Evolutionary conservation across 2,113 vertebrate genomes (phyloP).

Genomic region (Megalops atlanticus): DNA sequence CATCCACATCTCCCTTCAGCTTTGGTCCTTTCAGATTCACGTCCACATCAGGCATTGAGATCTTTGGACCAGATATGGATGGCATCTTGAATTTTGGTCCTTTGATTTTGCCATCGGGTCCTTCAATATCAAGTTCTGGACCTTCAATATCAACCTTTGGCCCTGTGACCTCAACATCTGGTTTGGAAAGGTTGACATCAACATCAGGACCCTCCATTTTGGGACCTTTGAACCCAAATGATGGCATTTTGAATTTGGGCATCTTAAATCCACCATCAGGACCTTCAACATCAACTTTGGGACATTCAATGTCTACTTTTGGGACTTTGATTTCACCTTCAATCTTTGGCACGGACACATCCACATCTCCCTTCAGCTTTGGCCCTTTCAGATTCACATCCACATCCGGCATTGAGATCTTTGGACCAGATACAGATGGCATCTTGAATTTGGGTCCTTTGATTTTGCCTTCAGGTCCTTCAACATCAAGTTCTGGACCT

Average conservation of each 20-base stretch:
- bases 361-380: conserved; percentile 33
- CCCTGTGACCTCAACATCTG: conserved; percentile 43
- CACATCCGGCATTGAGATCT: conserved; percentile 61
- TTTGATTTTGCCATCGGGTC: conserved; percentile 56
- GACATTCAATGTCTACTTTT: conserved; percentile 36
- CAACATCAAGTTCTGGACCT: conserved; percentile 31
- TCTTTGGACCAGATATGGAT: conserved; percentile 46
- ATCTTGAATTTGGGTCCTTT: conserved; percentile 67
- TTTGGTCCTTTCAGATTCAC: conserved; percentile 20
- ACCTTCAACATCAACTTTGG: conserved; percentile 52
- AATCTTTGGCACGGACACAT: conserved; percentile 35
- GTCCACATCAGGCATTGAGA: conserved; percentile 62
- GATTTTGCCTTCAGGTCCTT: conserved; percentile 55
- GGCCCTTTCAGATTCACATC: conserved; percentile 55
- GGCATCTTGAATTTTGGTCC: conserved; percentile 49
- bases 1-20: conserved; percentile 53
- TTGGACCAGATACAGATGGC: conserved; percentile 64
- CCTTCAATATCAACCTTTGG: conserved; percentile 57
- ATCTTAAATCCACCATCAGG: conserved; percentile 20
- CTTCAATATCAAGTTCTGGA: conserved; percentile 60
- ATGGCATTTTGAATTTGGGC: conserved; percentile 42
- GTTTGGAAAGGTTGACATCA: conserved; percentile 39
- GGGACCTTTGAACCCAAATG: conserved; percentile 25
- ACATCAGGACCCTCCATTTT: conserved; percentile 13
- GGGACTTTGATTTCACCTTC: conserved; percentile 37